Percentiles rank a stretch among this genome's conserved stretches.
These are phyloP conservation scores for Brachionichthys hirsutus DNA, from an alignment of 2,113 vertebrate genomes.

Conservation along the genomic window DNA sequence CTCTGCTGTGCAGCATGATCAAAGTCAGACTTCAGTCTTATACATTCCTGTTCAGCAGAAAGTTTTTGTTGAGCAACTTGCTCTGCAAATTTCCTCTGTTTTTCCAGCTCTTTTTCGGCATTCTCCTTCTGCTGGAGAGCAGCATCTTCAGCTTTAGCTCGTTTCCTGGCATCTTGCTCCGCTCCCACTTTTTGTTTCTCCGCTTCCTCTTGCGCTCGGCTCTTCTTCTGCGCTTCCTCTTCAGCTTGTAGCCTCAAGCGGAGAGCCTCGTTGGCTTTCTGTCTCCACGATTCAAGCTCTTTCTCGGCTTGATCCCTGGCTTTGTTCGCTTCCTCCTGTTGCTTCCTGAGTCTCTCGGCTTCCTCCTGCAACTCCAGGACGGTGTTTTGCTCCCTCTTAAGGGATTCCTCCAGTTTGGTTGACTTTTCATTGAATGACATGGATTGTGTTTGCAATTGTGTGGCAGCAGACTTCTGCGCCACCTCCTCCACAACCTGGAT, in stretches of 20 bases:
- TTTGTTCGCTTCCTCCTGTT: slow-evolving; percentile 85
- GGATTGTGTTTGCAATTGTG: slow-evolving; percentile 84
- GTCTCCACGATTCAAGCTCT: slow-evolving; percentile 92
- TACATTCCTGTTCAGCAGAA: slow-evolving; percentile 89
- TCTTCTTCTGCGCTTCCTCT: slow-evolving; percentile 92
- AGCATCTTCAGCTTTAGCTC: slow-evolving; percentile 86
- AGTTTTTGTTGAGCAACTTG: slow-evolving; percentile 89
- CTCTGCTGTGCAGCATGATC: slow-evolving; percentile 91
- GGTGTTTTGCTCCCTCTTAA: slow-evolving; percentile 86
- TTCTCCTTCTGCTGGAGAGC: slow-evolving; percentile 90
- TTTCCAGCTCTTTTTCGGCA: slow-evolving; percentile 91
- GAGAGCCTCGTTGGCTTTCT: slow-evolving; percentile 94
- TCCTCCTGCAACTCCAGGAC: slow-evolving; percentile 90
- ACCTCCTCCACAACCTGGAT: slow-evolving; percentile 87
- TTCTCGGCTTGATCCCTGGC: slow-evolving; percentile 86
- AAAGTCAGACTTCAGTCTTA: slow-evolving; percentile 88
- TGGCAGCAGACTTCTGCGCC: slow-evolving; percentile 82
- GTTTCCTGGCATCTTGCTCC: slow-evolving; percentile 87
- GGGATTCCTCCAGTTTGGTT: slow-evolving; percentile 84
- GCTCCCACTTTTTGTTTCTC: slow-evolving; percentile 94
- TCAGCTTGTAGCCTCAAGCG: slow-evolving; percentile 90
- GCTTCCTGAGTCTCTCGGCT: slow-evolving; percentile 82
- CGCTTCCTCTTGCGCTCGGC: slow-evolving; percentile 88
- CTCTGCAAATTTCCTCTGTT: slow-evolving; percentile 86
- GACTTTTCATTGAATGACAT: slow-evolving; percentile 83